Evolutionary conservation across 2,888 invertebrate species (phyloP).

Genomic region (Oeneis ivallda): DNA sequence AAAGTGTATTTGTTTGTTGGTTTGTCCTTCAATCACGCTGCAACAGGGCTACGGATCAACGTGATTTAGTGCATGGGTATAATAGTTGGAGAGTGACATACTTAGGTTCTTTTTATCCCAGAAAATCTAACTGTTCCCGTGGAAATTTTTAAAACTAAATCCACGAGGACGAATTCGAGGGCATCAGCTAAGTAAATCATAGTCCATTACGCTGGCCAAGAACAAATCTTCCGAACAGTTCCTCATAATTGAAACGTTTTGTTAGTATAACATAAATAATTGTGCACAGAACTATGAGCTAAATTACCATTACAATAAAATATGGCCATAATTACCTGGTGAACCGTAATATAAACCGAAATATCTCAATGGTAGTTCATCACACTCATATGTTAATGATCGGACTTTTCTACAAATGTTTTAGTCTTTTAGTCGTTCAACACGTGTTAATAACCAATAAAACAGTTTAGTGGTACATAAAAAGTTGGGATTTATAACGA

Average conservation of each 20-base stretch:
- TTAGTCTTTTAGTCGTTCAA: constrained; percentile 72
- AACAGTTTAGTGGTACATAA: constrained; percentile 79
- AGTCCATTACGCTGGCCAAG: too few species aligned
- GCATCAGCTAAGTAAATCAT: too few species aligned
- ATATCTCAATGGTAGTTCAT: constrained; percentile 52
- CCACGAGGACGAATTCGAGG: too few species aligned
- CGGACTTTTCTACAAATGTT: constrained; percentile 76
- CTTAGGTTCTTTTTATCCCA: too few species aligned
- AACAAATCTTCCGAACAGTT: constrained; percentile 25
- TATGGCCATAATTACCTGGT: constrained; percentile 49
- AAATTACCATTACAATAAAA: constrained; percentile 41
- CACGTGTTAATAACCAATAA: constrained; percentile 82
- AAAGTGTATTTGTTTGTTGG: too few species aligned
- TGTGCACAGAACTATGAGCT: constrained; percentile 31
- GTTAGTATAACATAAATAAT: constrained; percentile 27
- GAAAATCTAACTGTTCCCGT: too few species aligned
- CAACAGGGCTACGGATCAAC: too few species aligned
- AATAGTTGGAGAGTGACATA: too few species aligned
- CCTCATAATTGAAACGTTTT: constrained; percentile 24
- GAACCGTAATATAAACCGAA: constrained; percentile 48
- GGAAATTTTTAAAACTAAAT: too few species aligned
- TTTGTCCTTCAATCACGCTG: too few species aligned
- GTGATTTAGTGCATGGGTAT: too few species aligned
- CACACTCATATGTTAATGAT: constrained; percentile 67
- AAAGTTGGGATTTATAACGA: constrained; percentile 79